Conservation (phyloP, 37 sponge, comb jelly and placozoan genomes). For the Hormiphora californensis region DNA sequence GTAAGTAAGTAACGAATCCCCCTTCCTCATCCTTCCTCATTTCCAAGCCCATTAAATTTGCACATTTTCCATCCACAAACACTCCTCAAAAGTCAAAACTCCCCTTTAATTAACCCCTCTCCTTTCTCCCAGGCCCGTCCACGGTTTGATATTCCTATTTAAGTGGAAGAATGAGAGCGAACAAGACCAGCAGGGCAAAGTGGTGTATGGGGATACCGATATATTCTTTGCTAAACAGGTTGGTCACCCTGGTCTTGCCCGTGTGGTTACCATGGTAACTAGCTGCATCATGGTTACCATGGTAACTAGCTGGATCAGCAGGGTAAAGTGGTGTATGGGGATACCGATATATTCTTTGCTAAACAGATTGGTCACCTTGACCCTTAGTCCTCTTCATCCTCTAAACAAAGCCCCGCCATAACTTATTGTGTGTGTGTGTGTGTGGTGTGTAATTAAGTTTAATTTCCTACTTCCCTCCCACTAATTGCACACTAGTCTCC, state of each 20-base stretch:
- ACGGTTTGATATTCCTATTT: constrained; percentile 94
- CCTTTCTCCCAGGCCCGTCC: constrained; percentile 67
- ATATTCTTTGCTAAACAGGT: constrained; percentile 98
- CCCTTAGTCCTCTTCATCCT: too few species aligned
- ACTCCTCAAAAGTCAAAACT: background rate
- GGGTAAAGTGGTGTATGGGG: constrained; percentile 72
- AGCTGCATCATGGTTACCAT: too few species aligned
- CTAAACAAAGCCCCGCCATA: too few species aligned
- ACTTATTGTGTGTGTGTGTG: too few species aligned
- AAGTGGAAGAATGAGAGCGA: constrained; percentile 77
- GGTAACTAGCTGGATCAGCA: too few species aligned
- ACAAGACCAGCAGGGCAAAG: constrained; percentile 67
- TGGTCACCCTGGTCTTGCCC: too few species aligned
- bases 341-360: constrained; percentile 88
- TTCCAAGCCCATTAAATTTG: background rate
- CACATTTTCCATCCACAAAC: background rate
- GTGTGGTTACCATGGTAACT: too few species aligned
- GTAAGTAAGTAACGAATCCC: constrained; percentile 26
- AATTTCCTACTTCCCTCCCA: too few species aligned
- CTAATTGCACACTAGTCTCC: too few species aligned
- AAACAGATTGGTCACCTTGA: too few species aligned
- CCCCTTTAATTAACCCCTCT: background rate
- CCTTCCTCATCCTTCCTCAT: background rate
- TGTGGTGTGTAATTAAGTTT: too few species aligned
- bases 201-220: constrained; percentile 70